Evolutionary conservation across 1,140 invertebrate species (phyloP).

Genomic region (Plutomurus gul): DNA sequence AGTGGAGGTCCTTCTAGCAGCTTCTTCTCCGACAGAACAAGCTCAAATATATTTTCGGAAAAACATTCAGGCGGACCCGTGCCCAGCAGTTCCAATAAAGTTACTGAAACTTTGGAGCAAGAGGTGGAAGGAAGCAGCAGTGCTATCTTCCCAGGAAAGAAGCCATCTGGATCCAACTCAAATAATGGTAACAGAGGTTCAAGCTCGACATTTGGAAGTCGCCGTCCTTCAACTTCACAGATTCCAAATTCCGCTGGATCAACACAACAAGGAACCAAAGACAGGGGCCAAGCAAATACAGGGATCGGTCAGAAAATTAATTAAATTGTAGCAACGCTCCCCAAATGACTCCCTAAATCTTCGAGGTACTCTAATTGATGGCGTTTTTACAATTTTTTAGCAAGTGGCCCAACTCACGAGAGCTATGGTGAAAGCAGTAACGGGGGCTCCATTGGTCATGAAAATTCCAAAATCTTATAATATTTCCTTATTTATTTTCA

Average conservation of each 20-base stretch:
- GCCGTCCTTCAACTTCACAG: too few species aligned
- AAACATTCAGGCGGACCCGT: background rate
- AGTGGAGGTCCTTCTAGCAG: background rate
- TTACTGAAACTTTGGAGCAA: background rate
- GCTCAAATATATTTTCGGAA: background rate
- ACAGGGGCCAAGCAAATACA: too few species aligned
- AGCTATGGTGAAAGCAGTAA: background rate
- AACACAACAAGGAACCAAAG: too few species aligned
- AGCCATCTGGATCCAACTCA: background rate
- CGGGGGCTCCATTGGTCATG: too few species aligned
- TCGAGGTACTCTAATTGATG: too few species aligned
- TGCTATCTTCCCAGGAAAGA: background rate
- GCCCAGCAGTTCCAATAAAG: background rate
- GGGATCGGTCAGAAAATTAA: too few species aligned
- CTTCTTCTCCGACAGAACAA: background rate
- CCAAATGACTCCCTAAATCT: too few species aligned
- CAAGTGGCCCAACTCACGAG: background rate
- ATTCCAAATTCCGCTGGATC: background rate
- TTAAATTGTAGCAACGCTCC: too few species aligned
- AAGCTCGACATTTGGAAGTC: too few species aligned
- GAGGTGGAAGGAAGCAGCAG: background rate
- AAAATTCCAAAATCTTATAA: too few species aligned
- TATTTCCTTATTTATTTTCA: too few species aligned
- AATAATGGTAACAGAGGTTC: background rate
- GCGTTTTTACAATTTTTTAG: too few species aligned